These are phyloP conservation scores for Trigoniulus corallinus DNA, from an alignment of 1,140 invertebrate genomes.

Conservation along the genomic window DNA sequence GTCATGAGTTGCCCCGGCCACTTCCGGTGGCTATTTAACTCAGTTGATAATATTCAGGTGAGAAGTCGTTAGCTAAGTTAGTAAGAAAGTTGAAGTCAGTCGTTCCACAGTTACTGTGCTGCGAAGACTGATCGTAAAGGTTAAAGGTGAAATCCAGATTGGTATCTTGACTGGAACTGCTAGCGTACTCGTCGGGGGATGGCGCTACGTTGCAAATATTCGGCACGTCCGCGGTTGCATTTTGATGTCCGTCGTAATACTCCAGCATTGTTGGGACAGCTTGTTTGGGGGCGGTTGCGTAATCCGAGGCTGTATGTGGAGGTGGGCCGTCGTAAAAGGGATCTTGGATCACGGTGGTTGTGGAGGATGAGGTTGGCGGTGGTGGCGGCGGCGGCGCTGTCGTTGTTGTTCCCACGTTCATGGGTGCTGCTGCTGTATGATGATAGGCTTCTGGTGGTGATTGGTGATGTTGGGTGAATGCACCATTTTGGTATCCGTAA, in stretches of 20 bases:
- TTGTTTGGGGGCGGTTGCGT: slow-evolving; percentile 9
- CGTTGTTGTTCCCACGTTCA: not conserved
- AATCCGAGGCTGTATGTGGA: slow-evolving; percentile 14
- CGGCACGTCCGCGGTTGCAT: not conserved
- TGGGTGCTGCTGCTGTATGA: slow-evolving; percentile 28
- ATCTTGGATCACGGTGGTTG: slow-evolving; percentile 11
- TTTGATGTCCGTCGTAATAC: slow-evolving; percentile 7
- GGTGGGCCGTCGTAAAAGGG: slow-evolving; percentile 3
- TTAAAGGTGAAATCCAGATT: slow-evolving; percentile 18
- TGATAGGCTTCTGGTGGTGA: not conserved
- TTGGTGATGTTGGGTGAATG: not conserved
- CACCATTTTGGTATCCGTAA: not conserved
- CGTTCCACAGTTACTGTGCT: slow-evolving; percentile 50
- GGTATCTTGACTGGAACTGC: slow-evolving; percentile 8
- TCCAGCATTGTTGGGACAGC: not conserved
- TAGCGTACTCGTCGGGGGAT: slow-evolving; percentile 6
- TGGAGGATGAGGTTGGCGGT: slow-evolving; percentile 31
- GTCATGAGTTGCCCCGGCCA: no score
- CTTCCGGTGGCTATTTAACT: no score
- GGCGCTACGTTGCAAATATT: slow-evolving; percentile 12
- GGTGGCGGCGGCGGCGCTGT: slow-evolving; percentile 41
- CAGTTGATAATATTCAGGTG: slow-evolving; percentile 78
- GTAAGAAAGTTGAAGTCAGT: slow-evolving; percentile 83
- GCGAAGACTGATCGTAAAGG: slow-evolving; percentile 25
- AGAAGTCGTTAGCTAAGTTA: slow-evolving; percentile 76